Percentiles rank a stretch among this genome's conserved stretches.
Evolutionary conservation across 2,888 invertebrate species (phyloP).

Genomic region (Tubulanus polymorphus): DNA sequence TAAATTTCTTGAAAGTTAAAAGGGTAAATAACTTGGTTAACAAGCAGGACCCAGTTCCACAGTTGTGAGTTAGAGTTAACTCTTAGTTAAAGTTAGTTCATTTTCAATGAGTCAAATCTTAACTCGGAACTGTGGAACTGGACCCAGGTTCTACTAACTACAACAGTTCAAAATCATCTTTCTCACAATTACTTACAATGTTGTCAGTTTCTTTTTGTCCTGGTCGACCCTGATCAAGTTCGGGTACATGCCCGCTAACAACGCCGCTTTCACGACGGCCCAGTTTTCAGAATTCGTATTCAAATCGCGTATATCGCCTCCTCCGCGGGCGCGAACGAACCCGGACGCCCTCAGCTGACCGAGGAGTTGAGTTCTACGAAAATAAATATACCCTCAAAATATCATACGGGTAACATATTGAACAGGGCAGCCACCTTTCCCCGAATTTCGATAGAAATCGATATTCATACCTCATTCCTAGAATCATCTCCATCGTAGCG

Average conservation of each 20-base stretch:
- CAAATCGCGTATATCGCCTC: conserved; percentile 68
- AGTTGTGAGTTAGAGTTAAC: no score
- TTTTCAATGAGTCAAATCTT: no score
- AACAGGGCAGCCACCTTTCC: neutral
- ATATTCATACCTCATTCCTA: conserved; percentile 67
- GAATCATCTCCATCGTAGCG: conserved; percentile 85
- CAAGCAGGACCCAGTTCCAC: no score
- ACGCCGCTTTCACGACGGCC: conserved; percentile 85
- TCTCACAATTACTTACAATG: conserved; percentile 62
- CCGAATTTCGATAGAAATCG: no score
- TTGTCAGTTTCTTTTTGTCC: conserved; percentile 62
- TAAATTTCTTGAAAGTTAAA: conserved; percentile 6
- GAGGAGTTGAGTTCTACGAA: conserved; percentile 65
- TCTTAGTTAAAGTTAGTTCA: no score
- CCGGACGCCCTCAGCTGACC: conserved; percentile 72
- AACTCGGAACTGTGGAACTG: no score
- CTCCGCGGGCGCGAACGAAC: conserved; percentile 61
- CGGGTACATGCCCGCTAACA: conserved; percentile 86
- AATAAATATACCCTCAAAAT: neutral
- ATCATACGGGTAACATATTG: neutral
- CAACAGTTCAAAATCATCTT: no score
- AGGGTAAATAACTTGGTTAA: neutral
- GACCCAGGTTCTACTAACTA: no score
- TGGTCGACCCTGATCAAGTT: conserved; percentile 74
- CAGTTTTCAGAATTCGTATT: conserved; percentile 81